Evolutionary conservation across 2,797 vertebrate species (phyloP).

Genomic region (Peromyscus aztecus): DNA sequence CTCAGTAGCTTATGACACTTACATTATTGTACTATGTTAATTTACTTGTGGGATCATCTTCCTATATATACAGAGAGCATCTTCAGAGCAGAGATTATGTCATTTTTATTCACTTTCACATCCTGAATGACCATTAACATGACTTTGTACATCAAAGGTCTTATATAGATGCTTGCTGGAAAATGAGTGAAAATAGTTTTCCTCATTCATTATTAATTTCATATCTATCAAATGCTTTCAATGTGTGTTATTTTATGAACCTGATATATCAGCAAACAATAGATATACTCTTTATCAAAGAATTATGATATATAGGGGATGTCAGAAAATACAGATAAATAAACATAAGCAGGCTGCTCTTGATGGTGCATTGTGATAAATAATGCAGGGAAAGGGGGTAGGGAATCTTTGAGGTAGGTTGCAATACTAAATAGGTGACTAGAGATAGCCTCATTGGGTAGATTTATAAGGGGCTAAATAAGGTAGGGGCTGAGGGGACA

Average conservation of each 20-base stretch:
- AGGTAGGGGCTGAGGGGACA: neutral
- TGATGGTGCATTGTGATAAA: neutral
- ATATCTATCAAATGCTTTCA: neutral
- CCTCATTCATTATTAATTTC: constrained; percentile 15
- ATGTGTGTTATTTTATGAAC: neutral
- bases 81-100: neutral
- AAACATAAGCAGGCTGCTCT: neutral
- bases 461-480: neutral
- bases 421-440: constrained; percentile 13
- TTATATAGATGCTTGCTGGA: neutral
- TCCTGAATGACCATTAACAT: neutral
- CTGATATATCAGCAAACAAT: neutral
- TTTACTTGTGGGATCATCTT: neutral
- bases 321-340: constrained; percentile 8
- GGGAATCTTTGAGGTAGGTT: neutral
- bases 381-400: neutral
- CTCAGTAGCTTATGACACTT: constrained; percentile 12
- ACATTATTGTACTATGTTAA: neutral
- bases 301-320: neutral
- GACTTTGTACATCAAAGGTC: neutral
- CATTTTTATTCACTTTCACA: neutral
- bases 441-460: neutral
- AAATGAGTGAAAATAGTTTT: constrained; percentile 43
- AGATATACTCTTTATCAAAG: neutral
- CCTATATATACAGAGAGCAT: neutral